phyloP scores from a whole-genome alignment of 2,888 invertebrate species.

The Scaptomyza parva region DNA sequence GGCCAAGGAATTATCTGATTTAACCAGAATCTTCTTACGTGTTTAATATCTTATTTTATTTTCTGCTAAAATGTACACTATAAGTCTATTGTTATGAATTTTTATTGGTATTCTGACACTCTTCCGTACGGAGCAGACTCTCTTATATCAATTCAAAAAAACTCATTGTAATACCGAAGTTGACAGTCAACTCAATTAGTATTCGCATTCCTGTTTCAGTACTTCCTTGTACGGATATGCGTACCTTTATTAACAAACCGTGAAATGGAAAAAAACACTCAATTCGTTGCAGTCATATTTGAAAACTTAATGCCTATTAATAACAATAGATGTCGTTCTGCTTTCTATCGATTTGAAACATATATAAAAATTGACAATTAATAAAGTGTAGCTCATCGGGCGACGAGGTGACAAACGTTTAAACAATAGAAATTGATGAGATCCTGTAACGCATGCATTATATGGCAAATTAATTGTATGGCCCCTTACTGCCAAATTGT shows the following conservation, averaged over 20 bases:
- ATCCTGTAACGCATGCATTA: slow-evolving; percentile 77
- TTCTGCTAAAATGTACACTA: neutral
- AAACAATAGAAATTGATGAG: slow-evolving; percentile 80
- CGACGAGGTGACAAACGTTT: slow-evolving; percentile 75
- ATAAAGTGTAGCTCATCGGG: slow-evolving; percentile 59
- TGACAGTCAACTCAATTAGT: slow-evolving; percentile 42
- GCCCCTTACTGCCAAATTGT: slow-evolving; percentile 61
- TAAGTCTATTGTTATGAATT: no score
- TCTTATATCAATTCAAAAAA: no score
- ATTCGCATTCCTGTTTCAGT: neutral
- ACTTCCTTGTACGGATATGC: slow-evolving; percentile 8
- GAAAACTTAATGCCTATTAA: slow-evolving; percentile 68
- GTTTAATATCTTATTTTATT: neutral
- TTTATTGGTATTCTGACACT: neutral
- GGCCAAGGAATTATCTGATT: no score
- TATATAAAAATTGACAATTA: slow-evolving; percentile 73
- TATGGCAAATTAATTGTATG: slow-evolving; percentile 76
- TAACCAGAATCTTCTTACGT: no score
- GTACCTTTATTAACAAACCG: slow-evolving; percentile 5
- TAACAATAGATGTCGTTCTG: slow-evolving; percentile 65
- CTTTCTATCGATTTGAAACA: slow-evolving; percentile 32
- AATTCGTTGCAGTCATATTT: slow-evolving; percentile 60
- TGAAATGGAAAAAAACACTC: neutral
- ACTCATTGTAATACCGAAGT: neutral
- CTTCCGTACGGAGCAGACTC: no score